Evolutionary conservation across 2,888 invertebrate species (phyloP).

Genomic region (Limenitis camilla): DNA sequence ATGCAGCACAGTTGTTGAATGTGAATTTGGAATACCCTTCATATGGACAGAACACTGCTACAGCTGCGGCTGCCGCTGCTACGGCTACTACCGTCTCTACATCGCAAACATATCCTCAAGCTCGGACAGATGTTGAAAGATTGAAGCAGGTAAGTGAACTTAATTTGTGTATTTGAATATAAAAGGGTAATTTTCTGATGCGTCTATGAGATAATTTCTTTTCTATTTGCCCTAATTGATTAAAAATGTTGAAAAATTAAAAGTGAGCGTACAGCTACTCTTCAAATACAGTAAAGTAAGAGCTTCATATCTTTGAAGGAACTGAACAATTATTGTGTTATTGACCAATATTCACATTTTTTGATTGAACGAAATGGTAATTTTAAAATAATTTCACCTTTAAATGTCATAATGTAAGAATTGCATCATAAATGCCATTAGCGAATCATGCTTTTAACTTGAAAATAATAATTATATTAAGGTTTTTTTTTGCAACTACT

Average conservation of each 20-base stretch:
- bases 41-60: conserved; percentile 47
- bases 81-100: conserved; percentile 28
- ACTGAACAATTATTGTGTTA: not conserved
- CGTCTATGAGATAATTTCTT: too few relatives aligned
- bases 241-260: too few relatives aligned
- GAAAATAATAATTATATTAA: not conserved
- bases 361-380: too few relatives aligned
- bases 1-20: conserved; percentile 71
- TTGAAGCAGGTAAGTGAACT: conserved; percentile 58
- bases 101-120: conserved; percentile 44
- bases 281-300: too few relatives aligned
- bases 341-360: too few relatives aligned
- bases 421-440: not conserved
- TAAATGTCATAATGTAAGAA: too few relatives aligned
- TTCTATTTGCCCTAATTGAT: too few relatives aligned
- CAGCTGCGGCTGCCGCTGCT: conserved; percentile 28
- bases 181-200: too few relatives aligned
- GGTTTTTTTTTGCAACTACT: not conserved
- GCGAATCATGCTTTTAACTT: not conserved
- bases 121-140: conserved; percentile 64
- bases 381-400: too few relatives aligned
- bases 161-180: too few relatives aligned
- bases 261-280: too few relatives aligned
- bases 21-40: conserved; percentile 70
- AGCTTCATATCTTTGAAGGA: not conserved